These are phyloP conservation scores for Lacerta viridis DNA, from an alignment of 2,797 vertebrate genomes.

Conservation along the genomic window DNA sequence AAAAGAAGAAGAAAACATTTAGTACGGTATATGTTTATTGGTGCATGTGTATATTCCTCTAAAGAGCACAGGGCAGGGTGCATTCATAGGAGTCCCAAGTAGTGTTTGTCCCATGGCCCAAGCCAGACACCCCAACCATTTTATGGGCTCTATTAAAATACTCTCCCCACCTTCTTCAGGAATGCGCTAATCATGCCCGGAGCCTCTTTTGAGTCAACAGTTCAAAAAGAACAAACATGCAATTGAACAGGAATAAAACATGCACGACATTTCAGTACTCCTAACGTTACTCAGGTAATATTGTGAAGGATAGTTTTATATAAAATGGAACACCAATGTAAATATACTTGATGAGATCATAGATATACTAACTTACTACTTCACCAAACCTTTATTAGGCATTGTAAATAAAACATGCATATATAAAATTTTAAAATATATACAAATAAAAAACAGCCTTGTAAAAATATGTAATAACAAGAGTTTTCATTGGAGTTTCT, in stretches of 20 bases:
- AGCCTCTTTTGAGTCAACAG: background rate
- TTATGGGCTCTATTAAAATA: background rate
- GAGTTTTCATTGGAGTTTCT: too few relatives aligned
- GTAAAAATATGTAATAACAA: too few relatives aligned
- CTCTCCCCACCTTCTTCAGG: background rate
- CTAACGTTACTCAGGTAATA: background rate
- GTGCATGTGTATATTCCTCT: background rate
- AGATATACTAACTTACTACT: background rate
- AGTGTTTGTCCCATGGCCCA: background rate
- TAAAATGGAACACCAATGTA: background rate
- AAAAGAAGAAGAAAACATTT: slow-evolving; percentile 17
- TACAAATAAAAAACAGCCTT: too few relatives aligned
- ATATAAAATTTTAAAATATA: too few relatives aligned
- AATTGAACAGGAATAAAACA: background rate
- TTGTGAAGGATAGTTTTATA: background rate
- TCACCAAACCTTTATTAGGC: too few relatives aligned
- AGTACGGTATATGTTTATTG: slow-evolving; percentile 8
- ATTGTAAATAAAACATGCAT: too few relatives aligned
- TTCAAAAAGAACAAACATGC: background rate
- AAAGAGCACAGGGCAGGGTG: background rate
- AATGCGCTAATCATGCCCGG: background rate
- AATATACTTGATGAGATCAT: background rate
- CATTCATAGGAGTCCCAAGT: background rate
- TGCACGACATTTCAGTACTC: background rate
- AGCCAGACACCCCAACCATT: background rate